These are phyloP conservation scores for Cladorhizidae sp. DNA, from an alignment of 37 sponge, comb jelly and placozoan genomes.

Conservation along the genomic window DNA sequence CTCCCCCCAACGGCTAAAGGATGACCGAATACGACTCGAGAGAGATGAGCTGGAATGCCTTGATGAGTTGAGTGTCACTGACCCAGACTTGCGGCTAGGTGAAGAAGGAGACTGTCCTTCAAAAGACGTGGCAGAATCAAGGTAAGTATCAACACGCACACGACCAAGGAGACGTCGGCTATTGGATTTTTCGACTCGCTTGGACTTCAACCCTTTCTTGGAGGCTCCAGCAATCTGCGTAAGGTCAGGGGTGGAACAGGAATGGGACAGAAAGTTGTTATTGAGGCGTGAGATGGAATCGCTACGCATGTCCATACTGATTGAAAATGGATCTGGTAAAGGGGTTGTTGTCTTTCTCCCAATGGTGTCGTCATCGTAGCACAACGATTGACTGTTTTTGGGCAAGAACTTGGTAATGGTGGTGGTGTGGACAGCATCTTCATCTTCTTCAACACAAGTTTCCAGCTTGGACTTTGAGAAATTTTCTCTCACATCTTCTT, in stretches of 20 bases:
- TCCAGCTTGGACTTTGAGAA: constrained; percentile 3
- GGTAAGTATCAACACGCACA: constrained; percentile 17
- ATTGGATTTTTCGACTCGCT: constrained; percentile 39
- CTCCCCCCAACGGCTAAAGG: neutral
- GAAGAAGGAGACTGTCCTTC: neutral
- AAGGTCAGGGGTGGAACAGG: constrained; percentile 61
- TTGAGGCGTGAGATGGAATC: constrained; percentile 21
- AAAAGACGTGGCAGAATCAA: neutral
- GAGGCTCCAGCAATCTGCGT: neutral
- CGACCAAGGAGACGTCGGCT: constrained; percentile 22
- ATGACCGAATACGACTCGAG: neutral
- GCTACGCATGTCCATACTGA: neutral
- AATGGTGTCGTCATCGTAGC: too few relatives aligned
- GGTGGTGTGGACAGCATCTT: neutral
- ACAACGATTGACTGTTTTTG: neutral
- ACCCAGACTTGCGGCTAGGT: neutral
- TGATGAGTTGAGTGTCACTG: neutral
- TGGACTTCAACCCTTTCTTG: constrained; percentile 2
- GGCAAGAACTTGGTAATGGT: neutral
- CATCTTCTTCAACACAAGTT: constrained; percentile 42
- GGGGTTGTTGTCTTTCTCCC: neutral
- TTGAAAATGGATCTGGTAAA: constrained; percentile 1
- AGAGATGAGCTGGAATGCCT: neutral
- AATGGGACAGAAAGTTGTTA: constrained; percentile 20
- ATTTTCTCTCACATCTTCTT: neutral